Evolutionary conservation across 2,797 vertebrate genomes (phyloP).

Genomic region (Bovichtus diacanthus): DNA sequence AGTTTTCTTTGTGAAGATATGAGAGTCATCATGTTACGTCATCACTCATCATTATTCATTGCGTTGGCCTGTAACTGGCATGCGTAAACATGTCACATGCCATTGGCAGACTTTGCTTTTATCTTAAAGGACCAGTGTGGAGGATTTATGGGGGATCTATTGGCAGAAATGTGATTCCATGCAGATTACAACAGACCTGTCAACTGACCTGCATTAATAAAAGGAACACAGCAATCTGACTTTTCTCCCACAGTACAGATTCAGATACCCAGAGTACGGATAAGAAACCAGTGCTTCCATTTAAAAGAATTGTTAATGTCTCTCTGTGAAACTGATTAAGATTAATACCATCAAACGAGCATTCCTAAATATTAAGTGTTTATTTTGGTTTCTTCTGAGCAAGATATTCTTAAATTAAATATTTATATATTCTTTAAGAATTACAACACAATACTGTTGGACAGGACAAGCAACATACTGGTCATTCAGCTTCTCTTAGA

Average conservation of each 20-base stretch:
- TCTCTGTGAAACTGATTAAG: not conserved
- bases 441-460: no score
- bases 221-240: no score
- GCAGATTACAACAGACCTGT: no score
- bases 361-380: no score
- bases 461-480: no score
- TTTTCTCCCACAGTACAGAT: not conserved
- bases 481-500: no score
- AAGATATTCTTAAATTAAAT: no score
- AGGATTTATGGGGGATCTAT: no score
- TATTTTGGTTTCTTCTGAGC: not conserved
- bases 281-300: not conserved
- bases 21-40: not conserved
- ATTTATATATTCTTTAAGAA: no score
- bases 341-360: not conserved
- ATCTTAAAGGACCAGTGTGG: no score
- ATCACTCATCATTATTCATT: slow-evolving; percentile 7
- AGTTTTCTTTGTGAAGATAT: slow-evolving; percentile 2
- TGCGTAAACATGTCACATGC: slow-evolving; percentile 6
- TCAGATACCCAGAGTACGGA: not conserved
- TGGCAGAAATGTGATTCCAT: no score
- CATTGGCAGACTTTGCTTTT: not conserved
- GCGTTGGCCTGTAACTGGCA: not conserved
- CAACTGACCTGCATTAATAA: no score
- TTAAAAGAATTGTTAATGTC: not conserved